These are phyloP conservation scores for Eulithis testata DNA, from an alignment of 2,888 invertebrate genomes.

Conservation along the genomic window DNA sequence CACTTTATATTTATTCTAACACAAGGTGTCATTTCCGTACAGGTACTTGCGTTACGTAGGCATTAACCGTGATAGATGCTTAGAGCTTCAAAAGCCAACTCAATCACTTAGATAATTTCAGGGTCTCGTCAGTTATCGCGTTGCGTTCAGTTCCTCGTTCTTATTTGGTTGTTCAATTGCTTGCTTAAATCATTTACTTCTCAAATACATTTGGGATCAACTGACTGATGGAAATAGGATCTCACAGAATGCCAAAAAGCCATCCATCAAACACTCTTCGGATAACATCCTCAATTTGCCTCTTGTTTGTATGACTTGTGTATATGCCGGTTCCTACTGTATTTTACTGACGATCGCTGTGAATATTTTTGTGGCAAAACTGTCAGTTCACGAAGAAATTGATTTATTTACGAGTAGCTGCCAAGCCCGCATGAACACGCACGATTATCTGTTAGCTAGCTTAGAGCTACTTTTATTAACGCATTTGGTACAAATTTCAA, in stretches of 20 bases:
- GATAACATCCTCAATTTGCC: slow-evolving; percentile 31
- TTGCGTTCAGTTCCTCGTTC: slow-evolving; percentile 41
- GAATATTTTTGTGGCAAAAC: slow-evolving; percentile 23
- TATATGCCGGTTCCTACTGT: slow-evolving; percentile 23
- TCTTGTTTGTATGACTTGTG: slow-evolving; percentile 31
- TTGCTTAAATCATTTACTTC: slow-evolving; percentile 1
- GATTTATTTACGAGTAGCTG: slow-evolving; percentile 45
- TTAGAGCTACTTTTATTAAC: slow-evolving; percentile 58
- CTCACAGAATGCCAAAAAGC: slow-evolving; percentile 19
- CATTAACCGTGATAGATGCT: slow-evolving; percentile 42
- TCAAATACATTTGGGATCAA: slow-evolving; percentile 6
- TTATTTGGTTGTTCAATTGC: slow-evolving; percentile 22
- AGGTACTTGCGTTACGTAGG: background rate
- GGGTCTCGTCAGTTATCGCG: slow-evolving; percentile 56
- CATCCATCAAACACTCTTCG: slow-evolving; percentile 28
- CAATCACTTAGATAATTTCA: slow-evolving; percentile 50
- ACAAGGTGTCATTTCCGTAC: background rate
- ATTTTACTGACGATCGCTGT: slow-evolving; percentile 17
- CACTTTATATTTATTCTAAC: too few relatives aligned
- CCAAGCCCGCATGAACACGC: slow-evolving; percentile 54
- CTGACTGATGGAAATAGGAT: slow-evolving; percentile 9
- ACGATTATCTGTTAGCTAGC: slow-evolving; percentile 50
- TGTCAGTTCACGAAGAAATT: slow-evolving; percentile 27
- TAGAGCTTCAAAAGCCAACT: slow-evolving; percentile 45
- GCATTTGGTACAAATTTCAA: slow-evolving; percentile 55